Evolutionary conservation across 2,113 vertebrate genomes (phyloP).

Genomic region (Sylvia atricapilla): DNA sequence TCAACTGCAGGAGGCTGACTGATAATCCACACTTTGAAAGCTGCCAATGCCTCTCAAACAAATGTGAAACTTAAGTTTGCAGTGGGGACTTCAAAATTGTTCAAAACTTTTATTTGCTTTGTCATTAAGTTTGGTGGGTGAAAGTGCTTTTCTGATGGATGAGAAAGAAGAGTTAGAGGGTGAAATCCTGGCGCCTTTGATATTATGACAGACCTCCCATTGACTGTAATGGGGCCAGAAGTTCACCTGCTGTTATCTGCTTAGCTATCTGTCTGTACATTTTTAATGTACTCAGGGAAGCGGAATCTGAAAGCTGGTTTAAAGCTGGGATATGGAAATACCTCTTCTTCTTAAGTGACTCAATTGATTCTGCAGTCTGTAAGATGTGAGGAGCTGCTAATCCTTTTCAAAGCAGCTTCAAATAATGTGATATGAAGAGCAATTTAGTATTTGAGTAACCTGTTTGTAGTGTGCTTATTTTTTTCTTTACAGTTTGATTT

Average conservation of each 20-base stretch:
- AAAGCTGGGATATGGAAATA: conserved; percentile 41
- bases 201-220: conserved; percentile 48
- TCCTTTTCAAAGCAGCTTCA: conserved; percentile 11
- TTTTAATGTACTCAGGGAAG: conserved; percentile 55
- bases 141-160: conserved; percentile 24
- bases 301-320: conserved; percentile 28
- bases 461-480: neutral
- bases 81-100: conserved; percentile 14
- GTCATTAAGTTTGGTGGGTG: conserved; percentile 23
- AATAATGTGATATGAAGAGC: neutral
- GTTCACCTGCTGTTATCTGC: conserved; percentile 60
- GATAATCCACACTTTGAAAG: conserved; percentile 52
- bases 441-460: neutral
- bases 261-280: conserved; percentile 56
- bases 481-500: neutral
- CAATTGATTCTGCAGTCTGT: conserved; percentile 18
- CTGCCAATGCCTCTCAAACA: conserved; percentile 41
- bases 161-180: conserved; percentile 28
- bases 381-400: conserved; percentile 22
- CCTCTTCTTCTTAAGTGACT: conserved; percentile 28
- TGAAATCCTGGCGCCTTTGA: conserved; percentile 52
- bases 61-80: conserved; percentile 38
- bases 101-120: conserved; percentile 49
- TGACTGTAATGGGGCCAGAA: conserved; percentile 54
- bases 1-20: conserved; percentile 71